Evolutionary conservation across 2,888 invertebrate genomes (phyloP), one percentile per base, ranked within the genome.

Genomic region (Apoderus coryli): DNA sequence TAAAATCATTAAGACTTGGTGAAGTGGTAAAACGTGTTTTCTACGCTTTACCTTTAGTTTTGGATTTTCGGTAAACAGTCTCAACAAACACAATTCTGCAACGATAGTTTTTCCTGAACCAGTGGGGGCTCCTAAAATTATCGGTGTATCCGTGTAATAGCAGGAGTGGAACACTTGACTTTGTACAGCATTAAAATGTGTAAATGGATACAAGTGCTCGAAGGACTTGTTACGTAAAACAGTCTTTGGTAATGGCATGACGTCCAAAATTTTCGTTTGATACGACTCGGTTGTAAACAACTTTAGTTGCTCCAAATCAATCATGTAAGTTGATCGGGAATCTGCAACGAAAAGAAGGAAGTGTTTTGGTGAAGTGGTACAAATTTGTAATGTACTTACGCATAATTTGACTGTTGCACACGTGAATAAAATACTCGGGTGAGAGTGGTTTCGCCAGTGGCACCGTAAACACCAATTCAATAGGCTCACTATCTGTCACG

Each of bases 41-140:
- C n/a, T n/a, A n/a, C n/a, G n/a, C n/a, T n/a, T n/a, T 45, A 76
- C 80, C 64, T 88, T 89, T 39, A 75, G 67, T 3, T 70, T 67
- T 0, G 89, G 86, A 49, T 79, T 71, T 36, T 74, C 67, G 38
- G 76, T 76, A 47, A 95, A 89, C 1, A 90, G 77, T 30, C 92
- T 67, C 49, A 95, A 88, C 64, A 98, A 92, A 23, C 96, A 96
- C 14, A 99, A 72, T 59, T 99, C 98, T 0, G 98, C 96, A 1
- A 86, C 92, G 26, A 96, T 86, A 0, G 98, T 99, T 66, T 99
- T 99, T 19, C 98, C 98, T 0, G 93, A 93, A 6, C 84, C 84
- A 1, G 93, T 95, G 0, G 93, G 93, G 0, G 96, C 96, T 1
- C 93, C 93, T 4, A 98, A 63, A 13, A 99, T 61, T 4, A 92